These are phyloP conservation scores for Carcharodon carcharias DNA, from an alignment of 2,797 vertebrate species.

Conservation along the genomic window DNA sequence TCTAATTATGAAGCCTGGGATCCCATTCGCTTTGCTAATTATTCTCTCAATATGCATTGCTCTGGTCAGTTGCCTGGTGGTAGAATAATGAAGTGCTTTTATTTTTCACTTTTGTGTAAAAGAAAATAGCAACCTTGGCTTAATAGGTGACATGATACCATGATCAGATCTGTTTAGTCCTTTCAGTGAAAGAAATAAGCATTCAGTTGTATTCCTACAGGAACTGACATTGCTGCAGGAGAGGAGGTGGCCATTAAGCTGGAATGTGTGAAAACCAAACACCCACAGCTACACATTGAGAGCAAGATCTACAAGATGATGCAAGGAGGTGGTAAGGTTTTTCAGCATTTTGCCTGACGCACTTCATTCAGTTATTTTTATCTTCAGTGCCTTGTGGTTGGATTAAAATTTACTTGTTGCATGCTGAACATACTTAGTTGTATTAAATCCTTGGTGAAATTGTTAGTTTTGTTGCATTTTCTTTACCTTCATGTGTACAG, in stretches of 20 bases:
- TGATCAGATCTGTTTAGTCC: background rate
- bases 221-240: conserved; percentile 86
- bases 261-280: conserved; percentile 96
- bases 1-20: background rate
- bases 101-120: background rate
- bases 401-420: background rate
- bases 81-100: background rate
- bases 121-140: background rate
- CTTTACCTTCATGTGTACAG: background rate
- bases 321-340: conserved; percentile 81
- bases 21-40: background rate
- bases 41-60: background rate
- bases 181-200: background rate
- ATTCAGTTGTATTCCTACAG: conserved; percentile 52
- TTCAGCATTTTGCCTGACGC: background rate
- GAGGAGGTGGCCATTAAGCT: conserved; percentile 93
- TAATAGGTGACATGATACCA: background rate
- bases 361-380: background rate
- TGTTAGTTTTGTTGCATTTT: background rate
- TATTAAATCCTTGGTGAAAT: background rate
- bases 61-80: background rate
- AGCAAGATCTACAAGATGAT: conserved; percentile 99
- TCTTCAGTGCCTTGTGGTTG: background rate
- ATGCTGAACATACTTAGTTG: background rate
- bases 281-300: conserved; percentile 86